These are phyloP conservation scores for Leptinotarsa rubiginosa DNA, from an alignment of 2,888 invertebrate genomes.

Conservation along the genomic window DNA sequence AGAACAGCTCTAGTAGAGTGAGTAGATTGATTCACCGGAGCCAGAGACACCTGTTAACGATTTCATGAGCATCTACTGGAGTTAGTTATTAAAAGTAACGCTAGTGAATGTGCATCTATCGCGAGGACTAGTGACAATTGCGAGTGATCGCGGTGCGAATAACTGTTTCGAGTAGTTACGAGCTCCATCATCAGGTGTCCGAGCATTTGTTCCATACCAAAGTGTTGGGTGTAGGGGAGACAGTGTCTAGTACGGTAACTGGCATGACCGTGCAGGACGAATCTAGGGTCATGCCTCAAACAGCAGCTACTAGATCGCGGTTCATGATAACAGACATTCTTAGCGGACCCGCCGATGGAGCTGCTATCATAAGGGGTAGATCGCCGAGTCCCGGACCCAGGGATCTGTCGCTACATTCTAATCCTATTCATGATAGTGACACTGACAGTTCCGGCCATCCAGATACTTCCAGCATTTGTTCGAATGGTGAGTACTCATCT, in stretches of 20 bases:
- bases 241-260: slow-evolving; percentile 63
- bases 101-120: slow-evolving; percentile 21
- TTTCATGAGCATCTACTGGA: slow-evolving; percentile 19
- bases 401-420: slow-evolving; percentile 69
- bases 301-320: slow-evolving; percentile 75
- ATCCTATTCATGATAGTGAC: slow-evolving; percentile 67
- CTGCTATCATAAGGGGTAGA: slow-evolving; percentile 67
- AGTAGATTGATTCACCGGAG: slow-evolving; percentile 38
- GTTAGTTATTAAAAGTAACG: slow-evolving; percentile 12
- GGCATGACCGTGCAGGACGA: slow-evolving; percentile 69
- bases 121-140: slow-evolving; percentile 13
- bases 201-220: slow-evolving; percentile 47
- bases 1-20: slow-evolving; percentile 58
- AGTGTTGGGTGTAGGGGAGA: slow-evolving; percentile 65
- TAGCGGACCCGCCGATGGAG: slow-evolving; percentile 73
- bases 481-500: slow-evolving; percentile 66
- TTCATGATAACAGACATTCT: slow-evolving; percentile 94
- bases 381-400: slow-evolving; percentile 70
- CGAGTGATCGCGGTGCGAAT: slow-evolving; percentile 22
- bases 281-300: slow-evolving; percentile 64
- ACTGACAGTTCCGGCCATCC: slow-evolving; percentile 70
- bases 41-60: slow-evolving; percentile 49
- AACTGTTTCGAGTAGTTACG: slow-evolving; percentile 15
- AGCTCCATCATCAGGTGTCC: slow-evolving; percentile 14
- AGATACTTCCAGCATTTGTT: slow-evolving; percentile 69